Base-by-base conservation (phyloP, 2,888 invertebrate genomes). In the Chloroclystis v-ata region DNA sequence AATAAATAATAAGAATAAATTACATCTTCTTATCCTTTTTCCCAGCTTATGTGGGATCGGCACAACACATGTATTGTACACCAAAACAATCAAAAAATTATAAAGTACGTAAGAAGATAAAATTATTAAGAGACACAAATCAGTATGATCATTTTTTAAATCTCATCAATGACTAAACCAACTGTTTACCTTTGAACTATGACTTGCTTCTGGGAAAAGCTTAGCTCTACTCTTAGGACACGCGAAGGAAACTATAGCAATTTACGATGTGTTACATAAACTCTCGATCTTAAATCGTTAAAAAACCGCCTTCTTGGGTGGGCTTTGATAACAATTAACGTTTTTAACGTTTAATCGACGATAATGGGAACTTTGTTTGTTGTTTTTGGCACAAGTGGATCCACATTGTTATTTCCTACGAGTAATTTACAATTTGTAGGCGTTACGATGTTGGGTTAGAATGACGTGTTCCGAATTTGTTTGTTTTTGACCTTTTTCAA, bases 201-300 rank as follows among this genome's bases (percentile, higher is more conserved):
- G 37, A 35, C 6, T 30, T 30, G 24, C 46, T 85, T 85, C 83
- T 65, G 50, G 68, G 84, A 84, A 85, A 65, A 67, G 65, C 73
- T 78, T 72, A 61, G 71, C 55, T 57, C 60, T 57, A 55, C 59
- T 49, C 60, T 54, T 50, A 47, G 62, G 56, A 65, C 75, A 75
- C 75, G 75, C 72, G 73, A 74, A 69, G 60, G 63, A 69, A 72
- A 73, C 70, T 67, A 63, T 67, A 71, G 65, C 79, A 76, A 77
- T 83, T 82, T 76, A 77, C 79, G 73, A 84, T 59, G 82, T 83
- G 85, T 79, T 75, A 78, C 78, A 75, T 75, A 67, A 75, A 67
- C 67, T 75, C 76, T 74, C 77, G 78, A 75, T 75, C 69, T 72
- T 60, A 70, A 79, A 77, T 75, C 46, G 28, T 37, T 43, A 30